Evolutionary conservation across 2,797 vertebrate species (phyloP), one percentile per base, ranked within the genome.

Genomic region (Neosalanx taihuensis): DNA sequence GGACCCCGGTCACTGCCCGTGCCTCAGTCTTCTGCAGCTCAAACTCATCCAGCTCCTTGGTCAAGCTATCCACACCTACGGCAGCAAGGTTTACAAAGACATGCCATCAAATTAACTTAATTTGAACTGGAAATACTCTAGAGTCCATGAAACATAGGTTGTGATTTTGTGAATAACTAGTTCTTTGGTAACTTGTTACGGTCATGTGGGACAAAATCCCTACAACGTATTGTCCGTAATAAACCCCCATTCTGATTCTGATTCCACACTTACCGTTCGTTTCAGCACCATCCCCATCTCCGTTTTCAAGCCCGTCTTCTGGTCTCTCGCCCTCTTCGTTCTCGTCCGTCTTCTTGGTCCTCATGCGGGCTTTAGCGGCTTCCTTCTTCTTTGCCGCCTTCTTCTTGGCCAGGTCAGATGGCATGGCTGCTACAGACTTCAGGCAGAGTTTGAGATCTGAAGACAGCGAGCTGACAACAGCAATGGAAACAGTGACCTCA

Each of bases 321-420:
- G 89, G 84, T 17, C 90, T 93, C 1, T 51, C 65, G 6, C 95
- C 95, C 6, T 70, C 94, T 2, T 94, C 92, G 35, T 91, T 83
- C 9, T 96, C 96, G 0, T 93, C 91, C 2, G 83, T 71, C 56
- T 94, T 96, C 83, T 92, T 96, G 61, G 95, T 92, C 31, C 95
- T 92, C 76, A 94, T 93, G 13, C 96, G 95, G n/a, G 94, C 92
- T 86, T 98, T 98, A 12, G 96, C 97, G 3, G 97, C 96, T 83
- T 98, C 96, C 89, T 99, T 99, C 90, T 98, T 99, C 88, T 98
- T 98, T 0, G 96, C 96, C 18, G 97, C 97, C 79, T 98, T 99
- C 90, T 99, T 99, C 87, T 98, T 99, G 66, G 97, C 97, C 83
- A 97, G 84, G 80, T 99, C 96, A 1, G 97, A 98, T 70, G 96